Conservation (phyloP, 1,140 invertebrate genomes). For the Drosophila lowei region DNA sequence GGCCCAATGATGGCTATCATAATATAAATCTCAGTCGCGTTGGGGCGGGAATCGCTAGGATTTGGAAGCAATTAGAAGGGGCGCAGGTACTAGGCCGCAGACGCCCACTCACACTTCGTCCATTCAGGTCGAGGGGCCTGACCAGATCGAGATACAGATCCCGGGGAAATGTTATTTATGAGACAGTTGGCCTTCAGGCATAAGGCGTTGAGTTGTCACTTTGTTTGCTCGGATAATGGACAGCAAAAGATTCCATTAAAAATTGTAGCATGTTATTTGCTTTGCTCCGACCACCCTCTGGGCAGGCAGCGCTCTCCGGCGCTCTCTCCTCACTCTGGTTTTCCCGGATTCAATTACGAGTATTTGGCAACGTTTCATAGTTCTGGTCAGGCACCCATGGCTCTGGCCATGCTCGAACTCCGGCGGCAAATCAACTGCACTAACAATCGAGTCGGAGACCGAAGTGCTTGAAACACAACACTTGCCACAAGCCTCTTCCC, state of each 20-base stretch:
- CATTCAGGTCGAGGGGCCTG: conserved; percentile 4
- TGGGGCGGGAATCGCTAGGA: conserved; percentile 38
- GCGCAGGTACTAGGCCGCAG: conserved; percentile 1
- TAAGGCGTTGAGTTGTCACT: conserved; percentile 60
- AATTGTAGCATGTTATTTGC: conserved; percentile 54
- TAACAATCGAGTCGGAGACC: conserved; percentile 21
- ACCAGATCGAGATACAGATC: background rate
- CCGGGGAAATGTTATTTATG: conserved; percentile 36
- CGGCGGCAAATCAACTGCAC: background rate
- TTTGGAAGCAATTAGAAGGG: conserved; percentile 76
- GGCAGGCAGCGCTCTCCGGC: no score
- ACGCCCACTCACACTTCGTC: conserved; percentile 1
- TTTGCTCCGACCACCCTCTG: background rate
- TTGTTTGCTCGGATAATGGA: conserved; percentile 71
- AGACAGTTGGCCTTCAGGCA: conserved; percentile 13
- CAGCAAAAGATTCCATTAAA: conserved; percentile 53
- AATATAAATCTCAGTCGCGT: conserved; percentile 64
- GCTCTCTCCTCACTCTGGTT: no score
- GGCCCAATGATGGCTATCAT: conserved; percentile 76
- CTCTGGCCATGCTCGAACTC: conserved; percentile 9
- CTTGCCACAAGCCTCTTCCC: conserved; percentile 4
- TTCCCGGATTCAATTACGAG: no score
- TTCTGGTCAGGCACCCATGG: background rate
- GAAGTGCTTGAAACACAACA: conserved; percentile 20
- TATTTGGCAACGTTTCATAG: no score